Conservation (phyloP, 2,888 invertebrate genomes). For the Cloeon dipterum region DNA sequence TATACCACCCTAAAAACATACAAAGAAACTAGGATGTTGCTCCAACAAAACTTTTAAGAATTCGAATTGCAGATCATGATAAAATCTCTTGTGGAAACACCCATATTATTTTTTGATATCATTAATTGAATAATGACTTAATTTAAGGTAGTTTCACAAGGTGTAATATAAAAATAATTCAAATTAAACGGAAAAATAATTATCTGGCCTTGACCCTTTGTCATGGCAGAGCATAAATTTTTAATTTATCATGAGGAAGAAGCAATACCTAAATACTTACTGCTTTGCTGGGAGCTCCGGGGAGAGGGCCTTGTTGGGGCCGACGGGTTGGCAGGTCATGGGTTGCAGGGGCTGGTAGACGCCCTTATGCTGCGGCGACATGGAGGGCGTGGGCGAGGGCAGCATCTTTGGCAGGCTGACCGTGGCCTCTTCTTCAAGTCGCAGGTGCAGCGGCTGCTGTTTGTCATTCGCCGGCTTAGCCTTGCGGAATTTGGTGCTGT, state of each 20-base stretch:
- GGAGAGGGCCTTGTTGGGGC: constrained; percentile 1
- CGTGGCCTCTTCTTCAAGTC: neutral
- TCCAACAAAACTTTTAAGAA: too few relatives aligned
- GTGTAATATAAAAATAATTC: too few relatives aligned
- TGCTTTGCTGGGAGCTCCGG: neutral
- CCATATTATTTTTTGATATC: too few relatives aligned
- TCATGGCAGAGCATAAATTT: too few relatives aligned
- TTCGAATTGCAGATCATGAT: too few relatives aligned
- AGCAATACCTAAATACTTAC: neutral
- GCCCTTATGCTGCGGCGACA: constrained; percentile 14
- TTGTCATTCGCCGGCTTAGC: constrained; percentile 12
- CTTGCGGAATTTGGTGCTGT: constrained; percentile 79
- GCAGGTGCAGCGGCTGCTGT: constrained; percentile 1
- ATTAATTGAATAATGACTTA: neutral
- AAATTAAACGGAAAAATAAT: too few relatives aligned
- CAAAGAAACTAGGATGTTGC: too few relatives aligned
- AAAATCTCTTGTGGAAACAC: too few relatives aligned
- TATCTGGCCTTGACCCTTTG: too few relatives aligned
- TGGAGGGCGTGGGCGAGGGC: neutral
- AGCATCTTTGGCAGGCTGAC: neutral
- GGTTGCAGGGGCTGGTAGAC: constrained; percentile 24
- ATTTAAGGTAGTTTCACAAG: neutral
- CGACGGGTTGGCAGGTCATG: constrained; percentile 22
- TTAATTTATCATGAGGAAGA: neutral
- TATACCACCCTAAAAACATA: too few relatives aligned